A percentile compares a stretch with the other conserved stretches of the same genome.
phyloP scores from a whole-genome alignment of 2,113 vertebrate species.

The Triplophysa dalaica region DNA sequence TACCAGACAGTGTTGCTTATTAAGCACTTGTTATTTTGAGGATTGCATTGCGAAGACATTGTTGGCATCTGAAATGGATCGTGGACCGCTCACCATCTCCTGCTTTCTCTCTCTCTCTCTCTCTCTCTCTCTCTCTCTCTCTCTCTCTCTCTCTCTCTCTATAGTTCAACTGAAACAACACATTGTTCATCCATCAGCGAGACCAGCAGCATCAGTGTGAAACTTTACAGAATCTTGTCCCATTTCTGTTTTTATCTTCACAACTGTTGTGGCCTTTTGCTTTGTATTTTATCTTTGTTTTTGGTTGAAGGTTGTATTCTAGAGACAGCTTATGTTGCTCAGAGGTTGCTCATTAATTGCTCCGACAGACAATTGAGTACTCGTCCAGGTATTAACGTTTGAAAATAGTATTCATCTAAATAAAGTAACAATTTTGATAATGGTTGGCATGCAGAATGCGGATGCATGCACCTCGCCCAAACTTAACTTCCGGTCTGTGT shows the following conservation, averaged over 20 bases:
- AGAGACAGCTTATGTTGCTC: no score
- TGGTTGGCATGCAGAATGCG: no score
- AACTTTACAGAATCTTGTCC: constrained; percentile 26
- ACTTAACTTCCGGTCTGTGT: no score
- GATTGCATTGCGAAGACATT: not conserved
- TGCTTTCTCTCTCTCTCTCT: constrained; percentile 49
- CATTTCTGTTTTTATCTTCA: not conserved
- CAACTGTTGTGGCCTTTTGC: not conserved
- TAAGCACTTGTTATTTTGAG: constrained; percentile 27
- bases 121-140: no score
- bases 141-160: constrained; percentile 52
- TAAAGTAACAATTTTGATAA: no score
- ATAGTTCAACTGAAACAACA: constrained; percentile 59
- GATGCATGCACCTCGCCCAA: no score
- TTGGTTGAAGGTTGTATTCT: not conserved
- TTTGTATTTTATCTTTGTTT: constrained; percentile 6
- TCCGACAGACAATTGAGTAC: no score
- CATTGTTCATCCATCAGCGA: constrained; percentile 56
- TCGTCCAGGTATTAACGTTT: no score
- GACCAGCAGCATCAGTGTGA: constrained; percentile 53
- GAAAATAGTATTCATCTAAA: no score
- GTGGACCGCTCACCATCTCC: constrained; percentile 23
- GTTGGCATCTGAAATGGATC: constrained; percentile 16
- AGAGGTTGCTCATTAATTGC: no score
- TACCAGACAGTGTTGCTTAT: constrained; percentile 22